These are phyloP conservation scores for Zenarchopterus dispar DNA, from an alignment of 2,797 vertebrate species.

Conservation along the genomic window DNA sequence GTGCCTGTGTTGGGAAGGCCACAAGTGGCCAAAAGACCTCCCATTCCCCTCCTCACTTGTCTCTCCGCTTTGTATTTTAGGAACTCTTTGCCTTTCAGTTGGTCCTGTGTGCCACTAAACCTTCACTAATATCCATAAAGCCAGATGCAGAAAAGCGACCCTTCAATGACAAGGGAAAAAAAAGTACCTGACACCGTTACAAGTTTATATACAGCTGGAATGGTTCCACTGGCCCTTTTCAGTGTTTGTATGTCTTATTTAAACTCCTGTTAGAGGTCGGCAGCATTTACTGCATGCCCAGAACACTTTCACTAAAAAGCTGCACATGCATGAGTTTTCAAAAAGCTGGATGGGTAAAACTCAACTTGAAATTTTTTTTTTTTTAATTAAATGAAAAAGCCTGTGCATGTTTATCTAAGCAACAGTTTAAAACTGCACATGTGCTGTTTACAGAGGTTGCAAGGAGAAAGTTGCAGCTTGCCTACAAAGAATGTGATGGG, in stretches of 20 bases:
- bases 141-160: conserved; percentile 51
- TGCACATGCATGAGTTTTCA: too few relatives aligned
- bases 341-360: too few relatives aligned
- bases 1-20: conserved; percentile 79
- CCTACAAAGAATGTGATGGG: too few relatives aligned
- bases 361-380: too few relatives aligned
- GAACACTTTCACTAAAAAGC: too few relatives aligned
- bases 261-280: background rate
- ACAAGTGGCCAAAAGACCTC: conserved; percentile 82
- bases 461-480: too few relatives aligned
- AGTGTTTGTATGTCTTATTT: conserved; percentile 10
- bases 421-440: too few relatives aligned
- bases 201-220: conserved; percentile 13
- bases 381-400: too few relatives aligned
- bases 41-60: conserved; percentile 51
- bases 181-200: conserved; percentile 29
- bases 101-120: conserved; percentile 26
- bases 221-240: background rate
- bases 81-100: conserved; percentile 58
- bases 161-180: conserved; percentile 27
- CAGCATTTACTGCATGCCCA: too few relatives aligned
- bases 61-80: conserved; percentile 9
- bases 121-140: conserved; percentile 57
- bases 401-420: too few relatives aligned
- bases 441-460: too few relatives aligned